Percentiles rank a stretch among this genome's conserved stretches.
These are phyloP conservation scores for Apostichopus californicus DNA, from an alignment of 35 echinoderm and acorn worm genomes.

Conservation along the genomic window DNA sequence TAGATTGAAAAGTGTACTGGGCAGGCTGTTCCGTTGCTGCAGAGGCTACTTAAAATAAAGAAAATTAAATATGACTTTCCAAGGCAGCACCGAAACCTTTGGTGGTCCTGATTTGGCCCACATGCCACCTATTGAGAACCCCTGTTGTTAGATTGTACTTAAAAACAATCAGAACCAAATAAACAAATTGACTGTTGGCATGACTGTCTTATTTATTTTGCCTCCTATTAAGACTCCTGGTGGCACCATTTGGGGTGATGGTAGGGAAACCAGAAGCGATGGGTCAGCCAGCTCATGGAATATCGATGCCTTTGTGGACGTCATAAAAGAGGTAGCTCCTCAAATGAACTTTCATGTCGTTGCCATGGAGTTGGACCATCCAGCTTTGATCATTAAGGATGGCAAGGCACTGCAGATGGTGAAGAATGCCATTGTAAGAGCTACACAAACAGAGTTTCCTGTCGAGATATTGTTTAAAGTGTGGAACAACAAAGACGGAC, in stretches of 20 bases:
- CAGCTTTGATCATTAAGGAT: slow-evolving; percentile 75
- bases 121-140: too few relatives aligned
- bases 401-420: slow-evolving; percentile 74
- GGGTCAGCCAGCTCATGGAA: slow-evolving; percentile 72
- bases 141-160: too few relatives aligned
- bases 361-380: slow-evolving; percentile 82
- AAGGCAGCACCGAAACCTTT: too few relatives aligned
- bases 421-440: slow-evolving; percentile 78
- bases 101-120: too few relatives aligned
- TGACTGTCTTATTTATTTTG: slow-evolving; percentile 16
- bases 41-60: too few relatives aligned
- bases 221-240: slow-evolving; percentile 63
- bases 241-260: slow-evolving; percentile 87
- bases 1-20: too few relatives aligned
- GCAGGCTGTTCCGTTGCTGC: too few relatives aligned
- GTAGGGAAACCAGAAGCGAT: slow-evolving; percentile 69
- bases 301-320: slow-evolving; percentile 84
- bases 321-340: slow-evolving; percentile 78
- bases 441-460: slow-evolving; percentile 84
- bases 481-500: slow-evolving; percentile 84
- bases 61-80: too few relatives aligned
- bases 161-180: too few relatives aligned
- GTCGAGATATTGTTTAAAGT: slow-evolving; percentile 80
- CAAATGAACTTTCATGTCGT: slow-evolving; percentile 94
- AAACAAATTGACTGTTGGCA: too few relatives aligned